Evolutionary conservation across 2,797 vertebrate genomes (phyloP), one percentile per base, ranked within the genome.

Genomic region (Danionella dracula): DNA sequence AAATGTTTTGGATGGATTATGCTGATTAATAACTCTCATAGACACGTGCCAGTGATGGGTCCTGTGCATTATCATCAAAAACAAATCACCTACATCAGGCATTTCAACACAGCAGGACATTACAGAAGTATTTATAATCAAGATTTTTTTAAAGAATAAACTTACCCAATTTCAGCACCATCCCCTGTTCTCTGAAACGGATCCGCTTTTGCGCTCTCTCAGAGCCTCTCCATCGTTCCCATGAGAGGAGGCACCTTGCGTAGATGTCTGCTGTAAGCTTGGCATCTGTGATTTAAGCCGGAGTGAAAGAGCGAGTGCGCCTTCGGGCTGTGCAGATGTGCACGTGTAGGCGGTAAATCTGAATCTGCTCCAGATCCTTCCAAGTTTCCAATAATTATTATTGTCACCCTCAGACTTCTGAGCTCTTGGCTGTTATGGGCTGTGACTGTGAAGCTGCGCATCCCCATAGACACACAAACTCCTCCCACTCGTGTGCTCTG

Each of bases 401-500:
- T 3, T 48, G 31, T 48, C 37, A 48, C 4, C 37, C 38, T 4
- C 8, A 34, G 20, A 32, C 21, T 49, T 41, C 45, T 11, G 21
- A 35, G 32, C 7, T 4, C 34, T 9, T 56, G 42, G 7, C 42
- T 13, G 8, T 31, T 66, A 13, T 48, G 23, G 23, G 23, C 23
- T 27, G 15, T 66, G 9, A 55, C 13, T 15, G 34, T 65, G 62
- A 55, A 19, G 40, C 41, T 46, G 49, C 49, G 11, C 16, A 9
- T 41, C 44, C 20, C 44, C 16, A 46, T 59, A 44, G 20, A 50
- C 16, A 34, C 51, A 1, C 51, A 1, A 71, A 59, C 66, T 71
- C 63, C 75, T 59, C 72, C 46, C 48, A 15, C 42, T 64, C 32
- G 48, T 13, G 17, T 31, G 13, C 23, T 75, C 35, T 46, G 54